These are phyloP conservation scores for Drosophila seguyi DNA, from an alignment of 1,140 invertebrate genomes.

Conservation along the genomic window DNA sequence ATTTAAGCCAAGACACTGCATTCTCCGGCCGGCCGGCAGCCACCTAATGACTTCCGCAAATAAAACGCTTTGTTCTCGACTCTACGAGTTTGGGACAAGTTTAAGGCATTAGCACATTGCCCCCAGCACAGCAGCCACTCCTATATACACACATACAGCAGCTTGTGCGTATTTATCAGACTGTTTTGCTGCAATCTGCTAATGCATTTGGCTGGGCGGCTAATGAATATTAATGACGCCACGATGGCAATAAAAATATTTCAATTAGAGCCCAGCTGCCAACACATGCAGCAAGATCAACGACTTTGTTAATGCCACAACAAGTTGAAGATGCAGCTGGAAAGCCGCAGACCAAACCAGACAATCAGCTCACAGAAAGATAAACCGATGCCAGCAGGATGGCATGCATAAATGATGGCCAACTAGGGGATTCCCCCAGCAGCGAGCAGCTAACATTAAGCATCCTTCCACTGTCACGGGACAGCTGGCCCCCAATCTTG, in stretches of 20 bases:
- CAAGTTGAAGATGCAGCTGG: slow-evolving; percentile 71
- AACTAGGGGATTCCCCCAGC: slow-evolving; percentile 3
- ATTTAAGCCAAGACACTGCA: slow-evolving; percentile 53
- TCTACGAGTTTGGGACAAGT: slow-evolving; percentile 44
- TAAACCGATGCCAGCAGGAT: slow-evolving; percentile 54
- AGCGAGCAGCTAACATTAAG: not conserved
- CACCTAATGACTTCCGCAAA: slow-evolving; percentile 83
- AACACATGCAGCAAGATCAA: slow-evolving; percentile 78
- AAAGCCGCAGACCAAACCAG: slow-evolving; percentile 42
- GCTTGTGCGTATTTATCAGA: slow-evolving; percentile 73
- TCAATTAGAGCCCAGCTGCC: slow-evolving; percentile 78
- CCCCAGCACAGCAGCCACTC: slow-evolving; percentile 2
- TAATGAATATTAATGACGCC: slow-evolving; percentile 78
- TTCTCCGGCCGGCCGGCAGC: slow-evolving; percentile 41
- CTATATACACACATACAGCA: not conserved
- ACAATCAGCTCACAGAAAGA: slow-evolving; percentile 50
- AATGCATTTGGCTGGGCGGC: slow-evolving; percentile 68
- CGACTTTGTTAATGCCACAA: slow-evolving; percentile 79
- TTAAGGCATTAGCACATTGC: slow-evolving; percentile 70
- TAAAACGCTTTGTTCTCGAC: slow-evolving; percentile 64
- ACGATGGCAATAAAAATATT: slow-evolving; percentile 77
- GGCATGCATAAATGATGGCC: slow-evolving; percentile 65
- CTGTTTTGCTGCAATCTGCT: slow-evolving; percentile 66
- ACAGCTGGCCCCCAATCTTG: not conserved
- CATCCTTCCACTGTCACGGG: not conserved